A percentile compares a stretch with the other conserved stretches of the same genome.
Evolutionary conservation across 2,113 vertebrate genomes (phyloP).

Genomic region (Corydoras sp.): DNA sequence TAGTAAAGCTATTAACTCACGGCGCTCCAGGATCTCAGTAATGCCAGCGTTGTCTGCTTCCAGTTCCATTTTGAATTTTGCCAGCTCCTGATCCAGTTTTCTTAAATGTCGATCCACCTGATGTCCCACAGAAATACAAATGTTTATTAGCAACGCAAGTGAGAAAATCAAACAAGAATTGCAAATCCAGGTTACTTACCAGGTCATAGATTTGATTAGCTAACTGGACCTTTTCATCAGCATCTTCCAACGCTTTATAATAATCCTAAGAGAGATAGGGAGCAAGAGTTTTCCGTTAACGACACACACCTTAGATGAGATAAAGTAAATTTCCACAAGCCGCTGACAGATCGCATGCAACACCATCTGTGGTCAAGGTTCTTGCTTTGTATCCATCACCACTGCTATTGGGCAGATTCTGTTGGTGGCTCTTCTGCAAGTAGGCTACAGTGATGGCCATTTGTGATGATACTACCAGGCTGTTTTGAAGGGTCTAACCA

Average conservation of each 20-base stretch:
- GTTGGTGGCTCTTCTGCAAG: too few species aligned
- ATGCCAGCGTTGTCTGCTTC: slow-evolving; percentile 98
- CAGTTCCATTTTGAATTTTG: slow-evolving; percentile 99
- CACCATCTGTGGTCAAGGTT: too few species aligned
- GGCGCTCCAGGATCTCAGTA: slow-evolving; percentile 94
- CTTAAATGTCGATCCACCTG: slow-evolving; percentile 96
- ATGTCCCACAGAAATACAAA: background rate
- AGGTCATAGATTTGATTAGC: slow-evolving; percentile 99
- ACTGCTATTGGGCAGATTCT: too few species aligned
- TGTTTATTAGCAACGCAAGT: background rate
- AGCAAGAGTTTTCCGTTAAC: too few species aligned
- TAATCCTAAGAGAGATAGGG: slow-evolving; percentile 75
- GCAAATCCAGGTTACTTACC: slow-evolving; percentile 70
- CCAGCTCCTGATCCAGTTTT: slow-evolving; percentile 95
- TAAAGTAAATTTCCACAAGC: too few species aligned
- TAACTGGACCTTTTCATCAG: slow-evolving; percentile 96
- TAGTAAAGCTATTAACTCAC: slow-evolving; percentile 63
- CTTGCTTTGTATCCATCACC: too few species aligned
- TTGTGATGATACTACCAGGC: too few species aligned
- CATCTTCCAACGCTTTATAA: slow-evolving; percentile 96
- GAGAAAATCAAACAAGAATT: too few species aligned
- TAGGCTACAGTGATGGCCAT: too few species aligned
- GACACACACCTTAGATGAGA: too few species aligned
- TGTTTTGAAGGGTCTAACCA: too few species aligned
- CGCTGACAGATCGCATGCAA: too few species aligned